Conservation (phyloP, 2,797 vertebrate genomes). For the Ambastaia sidthimunki region DNA sequence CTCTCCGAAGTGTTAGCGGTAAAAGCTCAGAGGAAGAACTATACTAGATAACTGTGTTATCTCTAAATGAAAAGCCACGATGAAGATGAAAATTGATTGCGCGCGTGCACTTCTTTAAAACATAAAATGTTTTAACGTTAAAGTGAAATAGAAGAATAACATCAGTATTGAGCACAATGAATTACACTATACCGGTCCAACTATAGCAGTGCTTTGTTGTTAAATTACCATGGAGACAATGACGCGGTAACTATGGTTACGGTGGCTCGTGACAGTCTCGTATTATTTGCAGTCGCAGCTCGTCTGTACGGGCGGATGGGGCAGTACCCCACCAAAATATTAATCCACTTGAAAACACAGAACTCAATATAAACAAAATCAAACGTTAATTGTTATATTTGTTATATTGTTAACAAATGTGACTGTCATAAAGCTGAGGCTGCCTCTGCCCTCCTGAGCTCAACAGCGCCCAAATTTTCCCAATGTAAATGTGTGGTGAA, state of each 20-base stretch:
- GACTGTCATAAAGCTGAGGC: no score
- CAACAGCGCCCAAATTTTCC: no score
- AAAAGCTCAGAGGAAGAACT: background rate
- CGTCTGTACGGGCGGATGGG: no score
- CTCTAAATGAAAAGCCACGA: background rate
- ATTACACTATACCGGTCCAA: background rate
- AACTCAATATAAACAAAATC: no score
- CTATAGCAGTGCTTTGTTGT: slow-evolving; percentile 13
- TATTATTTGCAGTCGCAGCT: no score
- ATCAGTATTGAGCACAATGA: background rate
- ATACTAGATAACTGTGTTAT: no score
- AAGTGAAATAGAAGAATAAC: background rate
- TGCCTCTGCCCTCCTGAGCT: no score
- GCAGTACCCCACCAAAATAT: no score
- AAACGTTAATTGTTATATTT: no score
- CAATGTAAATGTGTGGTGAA: no score
- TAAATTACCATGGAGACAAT: slow-evolving; percentile 44
- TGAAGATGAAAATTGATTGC: background rate
- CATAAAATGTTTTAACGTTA: background rate
- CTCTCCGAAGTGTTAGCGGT: background rate
- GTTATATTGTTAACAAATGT: no score
- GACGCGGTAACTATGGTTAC: slow-evolving; percentile 24
- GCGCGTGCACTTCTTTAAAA: background rate
- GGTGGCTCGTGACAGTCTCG: background rate
- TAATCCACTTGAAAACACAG: no score